These are phyloP conservation scores for Hoplodrina ambigua DNA, from an alignment of 2,888 invertebrate genomes.

Conservation along the genomic window DNA sequence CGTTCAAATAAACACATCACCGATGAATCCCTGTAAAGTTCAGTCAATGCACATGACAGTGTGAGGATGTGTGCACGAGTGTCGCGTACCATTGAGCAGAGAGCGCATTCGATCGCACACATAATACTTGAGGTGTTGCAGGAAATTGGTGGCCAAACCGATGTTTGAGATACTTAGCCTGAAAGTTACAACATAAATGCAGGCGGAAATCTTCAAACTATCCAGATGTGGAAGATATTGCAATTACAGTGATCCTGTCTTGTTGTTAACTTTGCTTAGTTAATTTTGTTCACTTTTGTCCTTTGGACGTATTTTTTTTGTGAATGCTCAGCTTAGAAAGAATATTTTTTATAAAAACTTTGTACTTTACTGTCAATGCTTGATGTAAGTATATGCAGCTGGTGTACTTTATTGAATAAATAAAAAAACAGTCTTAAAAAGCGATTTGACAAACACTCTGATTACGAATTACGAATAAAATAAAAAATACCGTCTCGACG, in stretches of 20 bases:
- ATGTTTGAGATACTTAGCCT: conserved; percentile 17
- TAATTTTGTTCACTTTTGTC: no score
- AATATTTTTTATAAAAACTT: no score
- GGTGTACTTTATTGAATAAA: neutral
- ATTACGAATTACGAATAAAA: neutral
- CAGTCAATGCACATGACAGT: conserved; percentile 13
- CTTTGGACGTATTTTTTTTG: no score
- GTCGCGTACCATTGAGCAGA: conserved; percentile 27
- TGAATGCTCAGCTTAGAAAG: no score
- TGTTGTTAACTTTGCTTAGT: no score
- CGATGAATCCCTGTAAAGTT: conserved; percentile 9
- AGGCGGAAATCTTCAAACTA: neutral
- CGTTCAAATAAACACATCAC: conserved; percentile 29
- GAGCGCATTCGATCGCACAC: conserved; percentile 26
- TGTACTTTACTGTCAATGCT: no score
- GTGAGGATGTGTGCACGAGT: conserved; percentile 9
- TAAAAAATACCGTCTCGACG: neutral
- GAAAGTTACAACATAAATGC: conserved; percentile 1
- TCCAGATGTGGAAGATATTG: neutral
- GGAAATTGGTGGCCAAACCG: conserved; percentile 18
- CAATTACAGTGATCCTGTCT: no score
- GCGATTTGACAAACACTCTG: neutral
- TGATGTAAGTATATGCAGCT: no score
- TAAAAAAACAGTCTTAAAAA: neutral
- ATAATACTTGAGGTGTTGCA: conserved; percentile 9